Conservation (phyloP, 2,113 vertebrate species). For the Menura novaehollandiae region DNA sequence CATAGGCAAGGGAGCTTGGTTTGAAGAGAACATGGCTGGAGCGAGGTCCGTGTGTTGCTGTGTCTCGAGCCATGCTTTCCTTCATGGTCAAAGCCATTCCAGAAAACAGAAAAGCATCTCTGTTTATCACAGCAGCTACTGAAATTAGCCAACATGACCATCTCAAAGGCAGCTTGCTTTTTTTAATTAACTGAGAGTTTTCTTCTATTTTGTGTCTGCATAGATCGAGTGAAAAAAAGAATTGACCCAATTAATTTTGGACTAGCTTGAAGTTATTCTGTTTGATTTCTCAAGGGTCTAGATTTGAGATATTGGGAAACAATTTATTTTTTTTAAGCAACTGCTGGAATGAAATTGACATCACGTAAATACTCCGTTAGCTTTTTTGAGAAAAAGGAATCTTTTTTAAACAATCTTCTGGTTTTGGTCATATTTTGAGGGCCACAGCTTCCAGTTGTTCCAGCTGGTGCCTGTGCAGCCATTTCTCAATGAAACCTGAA, state of each 20-base stretch:
- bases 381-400: background rate
- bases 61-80: background rate
- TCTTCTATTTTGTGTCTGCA: background rate
- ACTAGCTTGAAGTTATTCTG: background rate
- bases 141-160: background rate
- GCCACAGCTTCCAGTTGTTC: background rate
- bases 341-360: background rate
- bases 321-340: background rate
- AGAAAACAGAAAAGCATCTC: background rate
- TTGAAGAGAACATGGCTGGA: background rate
- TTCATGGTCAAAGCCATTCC: background rate
- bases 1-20: background rate
- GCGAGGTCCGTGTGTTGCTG: fast-evolving
- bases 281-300: background rate
- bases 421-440: background rate
- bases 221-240: background rate
- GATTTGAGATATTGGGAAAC: background rate
- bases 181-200: background rate
- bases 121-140: background rate
- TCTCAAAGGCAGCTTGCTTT: background rate
- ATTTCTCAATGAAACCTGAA: background rate
- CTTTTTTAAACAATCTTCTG: background rate
- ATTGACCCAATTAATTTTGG: background rate
- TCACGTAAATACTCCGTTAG: background rate
- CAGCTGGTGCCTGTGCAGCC: background rate